phyloP scores from a whole-genome alignment of 2,113 vertebrate genomes.

The rabbit (Oryctolagus cuniculus) region mOryCun1.1 NC_091442.1:85455001-85455500 shows the following conservation, averaged over 20 bases:
- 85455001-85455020: background rate
- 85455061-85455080: background rate
- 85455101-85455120: background rate
- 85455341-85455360: background rate
- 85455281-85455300: background rate
- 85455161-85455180: background rate
- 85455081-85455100: background rate
- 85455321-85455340: background rate
- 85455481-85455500: background rate
- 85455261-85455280: background rate
- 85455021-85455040: background rate
- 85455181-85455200: background rate
- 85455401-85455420: background rate
- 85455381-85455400: background rate
- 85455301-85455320: background rate
- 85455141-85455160: background rate
- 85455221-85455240: background rate
- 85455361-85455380: background rate
- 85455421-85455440: background rate
- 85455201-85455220: background rate
- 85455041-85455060: background rate
- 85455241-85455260: background rate
- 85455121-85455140: background rate
- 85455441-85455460: background rate
- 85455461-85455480: background rate